Base-by-base conservation (phyloP, 2,113 vertebrate species). In the Chiloscyllium plagiosum region DNA sequence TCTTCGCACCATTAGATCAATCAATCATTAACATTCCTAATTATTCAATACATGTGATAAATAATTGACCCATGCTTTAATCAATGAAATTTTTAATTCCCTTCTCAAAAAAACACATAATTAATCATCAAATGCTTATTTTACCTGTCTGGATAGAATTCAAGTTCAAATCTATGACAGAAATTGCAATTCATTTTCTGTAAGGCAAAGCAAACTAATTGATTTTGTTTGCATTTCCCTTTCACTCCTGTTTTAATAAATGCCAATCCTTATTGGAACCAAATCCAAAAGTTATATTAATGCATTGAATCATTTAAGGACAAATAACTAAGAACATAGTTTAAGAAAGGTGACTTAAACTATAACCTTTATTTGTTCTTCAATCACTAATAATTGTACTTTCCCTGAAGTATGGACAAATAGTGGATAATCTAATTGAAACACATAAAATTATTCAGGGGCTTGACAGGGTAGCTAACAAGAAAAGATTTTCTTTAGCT, bases 31-130 rank as follows among this genome's bases (percentile, higher is more conserved):
- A 37, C 42, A 76, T 50, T 95, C 69, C 17, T 13, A 29, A 89
- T 90, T 52, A 70, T 76, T 47, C 52, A 95, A 50, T 95, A 13
- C 69, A 72, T 17, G 26, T 76, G 94, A 95, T 72, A 95, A 95
- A 95, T 52, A 68, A 47, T 76, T 76, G 47, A 72, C n/a, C 37
- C 37, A 66, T 70, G 10, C 24, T 70, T 52, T 47, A 72, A 95
- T 95, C 94, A 90, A 90, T 90, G 24, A 90, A 90, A 19, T 17
- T 12, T 13, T 61, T 61, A 90, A 3, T n/a, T 10, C 26, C 24
- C 3, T 52, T 56, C 52, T 89, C 50, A 89, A 89, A 89, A 89
- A 89, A 2, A 47, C n/a, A 70, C n/a, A 13, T 42, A 70, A n/a
- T 42, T 68, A 94, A 94, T 22, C 19, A 26, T 42, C 65, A 50